phyloP scores from a whole-genome alignment of 2,113 vertebrate genomes.

The Romanogobio albipinnatus region DNA sequence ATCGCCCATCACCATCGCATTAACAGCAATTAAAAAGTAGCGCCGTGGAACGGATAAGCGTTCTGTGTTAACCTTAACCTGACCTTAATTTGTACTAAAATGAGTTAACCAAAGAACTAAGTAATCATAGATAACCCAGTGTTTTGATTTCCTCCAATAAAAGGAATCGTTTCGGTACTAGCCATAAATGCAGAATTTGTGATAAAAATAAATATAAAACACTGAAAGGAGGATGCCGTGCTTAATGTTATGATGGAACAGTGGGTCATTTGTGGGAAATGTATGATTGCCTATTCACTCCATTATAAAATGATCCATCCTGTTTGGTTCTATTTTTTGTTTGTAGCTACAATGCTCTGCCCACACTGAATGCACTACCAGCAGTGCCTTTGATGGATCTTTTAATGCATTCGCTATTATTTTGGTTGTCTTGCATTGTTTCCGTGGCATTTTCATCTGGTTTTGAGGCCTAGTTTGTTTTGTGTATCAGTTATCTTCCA shows the following conservation, averaged over 20 bases:
- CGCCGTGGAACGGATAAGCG: neutral
- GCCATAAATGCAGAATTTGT: slow-evolving; percentile 15
- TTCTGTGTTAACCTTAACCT: neutral
- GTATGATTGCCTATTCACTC: slow-evolving; percentile 14
- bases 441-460: neutral
- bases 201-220: neutral
- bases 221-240: neutral
- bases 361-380: slow-evolving; percentile 9
- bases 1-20: too few species aligned
- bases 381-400: slow-evolving; percentile 10
- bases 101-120: neutral
- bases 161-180: neutral
- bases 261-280: slow-evolving; percentile 29
- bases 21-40: neutral
- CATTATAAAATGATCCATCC: slow-evolving; percentile 23
- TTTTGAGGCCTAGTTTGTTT: neutral
- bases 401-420: slow-evolving; percentile 9
- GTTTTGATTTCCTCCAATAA: slow-evolving; percentile 10
- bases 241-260: neutral
- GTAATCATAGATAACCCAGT: neutral
- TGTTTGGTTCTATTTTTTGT: slow-evolving; percentile 10
- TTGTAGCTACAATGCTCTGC: slow-evolving; percentile 30
- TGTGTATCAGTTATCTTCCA: neutral
- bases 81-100: neutral
- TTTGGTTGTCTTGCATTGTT: neutral